Evolutionary conservation across 2,888 invertebrate genomes (phyloP).

Genomic region (Anagyrus pseudococci): DNA sequence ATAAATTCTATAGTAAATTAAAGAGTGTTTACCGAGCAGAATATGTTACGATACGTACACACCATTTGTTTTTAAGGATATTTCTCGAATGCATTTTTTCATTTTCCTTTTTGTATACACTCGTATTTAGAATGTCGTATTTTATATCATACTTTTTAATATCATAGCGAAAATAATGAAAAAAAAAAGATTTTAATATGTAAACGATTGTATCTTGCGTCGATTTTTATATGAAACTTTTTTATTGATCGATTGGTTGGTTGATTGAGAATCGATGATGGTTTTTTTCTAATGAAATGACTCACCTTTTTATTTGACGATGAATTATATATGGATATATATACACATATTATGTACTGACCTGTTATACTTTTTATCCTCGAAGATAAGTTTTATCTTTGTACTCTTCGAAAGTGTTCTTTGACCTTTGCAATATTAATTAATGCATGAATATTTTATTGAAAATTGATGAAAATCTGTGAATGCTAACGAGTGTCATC

Average conservation of each 20-base stretch:
- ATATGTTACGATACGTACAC: background rate
- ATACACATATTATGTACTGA: slow-evolving; percentile 26
- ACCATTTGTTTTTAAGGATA: slow-evolving; percentile 3
- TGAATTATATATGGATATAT: slow-evolving; percentile 18
- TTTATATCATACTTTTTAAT: slow-evolving; percentile 26
- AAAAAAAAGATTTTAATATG: slow-evolving; percentile 16
- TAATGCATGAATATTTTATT: background rate
- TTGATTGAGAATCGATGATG: slow-evolving; percentile 9
- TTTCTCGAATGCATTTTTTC: slow-evolving; percentile 6
- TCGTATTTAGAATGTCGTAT: slow-evolving; percentile 6
- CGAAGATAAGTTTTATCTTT: slow-evolving; percentile 21
- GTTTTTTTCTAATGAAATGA: slow-evolving; percentile 8
- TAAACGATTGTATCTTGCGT: slow-evolving; percentile 21
- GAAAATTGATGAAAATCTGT: slow-evolving; percentile 19
- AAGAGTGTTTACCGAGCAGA: slow-evolving; percentile 7
- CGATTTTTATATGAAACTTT: slow-evolving; percentile 27
- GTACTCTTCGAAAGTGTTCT: slow-evolving; percentile 23
- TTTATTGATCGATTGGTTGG: slow-evolving; percentile 23
- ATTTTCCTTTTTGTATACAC: slow-evolving; percentile 14
- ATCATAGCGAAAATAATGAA: slow-evolving; percentile 4
- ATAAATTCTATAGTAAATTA: slow-evolving; percentile 18
- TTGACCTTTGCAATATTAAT: slow-evolving; percentile 10
- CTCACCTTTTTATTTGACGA: slow-evolving; percentile 25
- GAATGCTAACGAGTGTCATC: slow-evolving; percentile 22
- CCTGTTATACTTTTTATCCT: slow-evolving; percentile 30